Base-by-base conservation (phyloP, 2,888 invertebrate genomes). In the Campoletis raptor region DNA sequence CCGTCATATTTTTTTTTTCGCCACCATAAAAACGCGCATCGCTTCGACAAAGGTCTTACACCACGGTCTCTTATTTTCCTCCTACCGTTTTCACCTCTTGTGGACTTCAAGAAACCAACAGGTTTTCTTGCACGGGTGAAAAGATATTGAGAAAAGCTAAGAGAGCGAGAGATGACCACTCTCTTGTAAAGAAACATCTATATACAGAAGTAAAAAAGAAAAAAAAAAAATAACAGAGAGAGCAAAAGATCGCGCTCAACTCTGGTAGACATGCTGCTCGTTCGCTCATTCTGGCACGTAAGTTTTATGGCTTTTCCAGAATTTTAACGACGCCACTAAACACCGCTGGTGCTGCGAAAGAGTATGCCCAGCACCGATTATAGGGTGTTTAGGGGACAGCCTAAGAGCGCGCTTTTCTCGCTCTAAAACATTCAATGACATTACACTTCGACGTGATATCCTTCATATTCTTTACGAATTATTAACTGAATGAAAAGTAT, bases 281-380 rank as follows among this genome's bases (percentile, higher is more conserved):
- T 30, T 64, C 42, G 73, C 78, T 52, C 45, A 82, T 81, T 88
- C 81, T 73, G 88, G 86, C 85, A 78, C 85, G 85, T 88, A 88
- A 89, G 87, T 92, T 94, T 94, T 93, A 93, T 91, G 91, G 92
- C 93, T 92, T 93, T 94, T 92, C 91, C 92, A 92, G 92, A 94
- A 93, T 93, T 94, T 94, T 93, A 93, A 94, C 92, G 92, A 91
- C 91, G 85, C 88, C 90, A 91, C 91, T 92, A 93, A 93, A 93
- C 88, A 90, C 89, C 85, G 64, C 30, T 24, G 57, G 36, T 21
- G 64, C 30, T n/a, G 70, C 37, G 54, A 81, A 74, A 37, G 69
- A 81, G 84, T 79, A 6, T 74, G 84, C 77, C 73, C 64, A 87
- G 30, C 30, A 30, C 30, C 89, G 89, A 91, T 90, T 90, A 92